Evolutionary conservation across 2,888 invertebrate genomes (phyloP), one percentile per base, ranked within the genome.

Genomic region (Cetonia aurata): DNA sequence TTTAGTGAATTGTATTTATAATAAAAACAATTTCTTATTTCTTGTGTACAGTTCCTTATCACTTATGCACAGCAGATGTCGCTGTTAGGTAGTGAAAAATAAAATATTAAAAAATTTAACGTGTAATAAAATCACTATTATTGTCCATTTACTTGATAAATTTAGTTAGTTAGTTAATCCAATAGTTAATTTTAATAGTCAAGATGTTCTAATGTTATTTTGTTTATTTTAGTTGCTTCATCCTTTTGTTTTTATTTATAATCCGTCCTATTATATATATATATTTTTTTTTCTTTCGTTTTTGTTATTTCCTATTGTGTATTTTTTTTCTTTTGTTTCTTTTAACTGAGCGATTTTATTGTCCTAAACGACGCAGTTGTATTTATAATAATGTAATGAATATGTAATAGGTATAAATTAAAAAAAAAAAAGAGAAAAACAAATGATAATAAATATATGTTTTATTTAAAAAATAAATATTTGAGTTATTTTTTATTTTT

Each of bases 181-280:
- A 25, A 25, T 4, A 25, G 25, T 25, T 25, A 25, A 25, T 3
- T 3, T 4, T 25, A 25, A 25, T 25, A 25, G 25, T 25, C 4
- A 25, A 25, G 33, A 12, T 19, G 57, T 72, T 55, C 42, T 37
- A 8, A 44, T 44, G 53, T 53, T 53, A 15, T 41, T 15, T 46
- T 25, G 37, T 57, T 72, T 71, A 33, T 59, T 48, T 50, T 62
- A 25, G 25, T 25, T 25, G 25, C 12, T 59, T 42, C 17, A 44
- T 73, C 70, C 73, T 75, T 74, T 74, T 56, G 17, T 56, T 72
- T 77, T 78, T 74, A 78, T 77, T 81, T 81, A 78, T 80, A 82
- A 80, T 82, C 83, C 82, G 81, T 83, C 82, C 81, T 77, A 76
- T 77, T 72, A 25, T 25, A 25, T 25, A 25, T 71, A 71, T 46